Base-by-base conservation (phyloP, 2,113 vertebrate species). In the Centropus unirufus region DNA sequence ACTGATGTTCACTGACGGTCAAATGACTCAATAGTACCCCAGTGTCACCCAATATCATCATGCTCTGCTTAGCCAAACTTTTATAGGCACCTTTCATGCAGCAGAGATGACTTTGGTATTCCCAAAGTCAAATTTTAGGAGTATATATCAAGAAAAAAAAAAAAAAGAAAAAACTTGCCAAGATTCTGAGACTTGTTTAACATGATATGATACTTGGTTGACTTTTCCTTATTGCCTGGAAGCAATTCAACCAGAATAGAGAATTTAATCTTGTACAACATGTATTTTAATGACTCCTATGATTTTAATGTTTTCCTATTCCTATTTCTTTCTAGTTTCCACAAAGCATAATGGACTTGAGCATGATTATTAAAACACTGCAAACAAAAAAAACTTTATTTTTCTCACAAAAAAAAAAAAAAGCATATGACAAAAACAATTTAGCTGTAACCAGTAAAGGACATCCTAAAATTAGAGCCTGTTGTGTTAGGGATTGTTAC, bases 271-370 rank as follows among this genome's bases (percentile, higher is more conserved):
- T 63, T 83, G 75, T 44, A 67, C 39, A 87, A 70, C 52, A 47
- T 77, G 34, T 80, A 91, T 88, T 94, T 90, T 83, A 92, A 85
- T 88, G 94, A 89, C 46, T 95, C 93, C 80, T 39, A n/a, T n/a
- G n/a, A n/a, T n/a, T n/a, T n/a, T n/a, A n/a, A n/a, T 95, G 75
- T 94, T 83, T 74, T 80, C 70, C 46, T 83, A 17, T 70, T 80
- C 70, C 46, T 83, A 17, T 73, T 76, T 85, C 80, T 61, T 83
- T 67, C 57, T 62, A 62, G n/a, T 66, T 90, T 81, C 66, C 39
- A 21, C 34, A 82, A 91, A 88, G 59, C 70, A 77, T 87, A 91
- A 91, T 70, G 67, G 59, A 83, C 59, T 87, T 69, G 8, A 92
- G 29, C 49, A 59, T 12, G 9, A 73, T 85, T 83, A 94, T 83